Evolutionary conservation across 1,140 invertebrate genomes (phyloP), one percentile per base, ranked within the genome.

Genomic region (Teleopsis dalmanni): DNA sequence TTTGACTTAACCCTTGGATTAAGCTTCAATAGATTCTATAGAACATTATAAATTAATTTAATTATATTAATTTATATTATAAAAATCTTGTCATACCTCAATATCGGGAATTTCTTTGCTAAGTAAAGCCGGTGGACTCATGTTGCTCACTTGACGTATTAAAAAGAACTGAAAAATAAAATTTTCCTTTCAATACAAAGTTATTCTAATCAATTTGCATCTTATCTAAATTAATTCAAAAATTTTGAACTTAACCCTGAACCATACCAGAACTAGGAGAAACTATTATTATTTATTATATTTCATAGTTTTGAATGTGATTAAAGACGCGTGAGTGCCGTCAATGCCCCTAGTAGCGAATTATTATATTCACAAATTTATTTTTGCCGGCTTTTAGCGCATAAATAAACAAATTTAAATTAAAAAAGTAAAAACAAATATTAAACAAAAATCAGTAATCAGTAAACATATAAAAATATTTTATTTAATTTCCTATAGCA

Each of bases 1-100:
- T 83, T 79, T 0, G 75, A 73, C 55, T 81, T 82, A 0, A 88
- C 80, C 51, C 78, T 83, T 2, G 95, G 93, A 77, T 98, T 98
- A 7, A 97, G 64, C 2, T 75, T 64, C 35, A 98, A 71, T 36
- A 98, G 70, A 74, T 87, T 91, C 91, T 95, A 22, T 16, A 33
- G 42, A 4, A 16, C 3, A 9, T 35, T 18, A 13, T n/a, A 16
- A 19, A 43, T 6, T n/a, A 21, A 8, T 14, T 18, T 2, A 44
- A 44, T 18, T 4, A 21, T 5, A 33, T 18, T 6, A 6, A 6
- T 35, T 37, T 37, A 1, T 37, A 43, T 37, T 37, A 42, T 42
- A 9, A 27, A 9, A 27, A n/a, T 73, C 74, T 76, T n/a, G n/a
- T n/a, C n/a, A n/a, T 60, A 83, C 82, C 76, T 84, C 82, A 50